A percentile compares a stretch with the other conserved stretches of the same genome.
phyloP scores from a whole-genome alignment of 2,113 vertebrate species.

The Bagarius yarrelli region DNA sequence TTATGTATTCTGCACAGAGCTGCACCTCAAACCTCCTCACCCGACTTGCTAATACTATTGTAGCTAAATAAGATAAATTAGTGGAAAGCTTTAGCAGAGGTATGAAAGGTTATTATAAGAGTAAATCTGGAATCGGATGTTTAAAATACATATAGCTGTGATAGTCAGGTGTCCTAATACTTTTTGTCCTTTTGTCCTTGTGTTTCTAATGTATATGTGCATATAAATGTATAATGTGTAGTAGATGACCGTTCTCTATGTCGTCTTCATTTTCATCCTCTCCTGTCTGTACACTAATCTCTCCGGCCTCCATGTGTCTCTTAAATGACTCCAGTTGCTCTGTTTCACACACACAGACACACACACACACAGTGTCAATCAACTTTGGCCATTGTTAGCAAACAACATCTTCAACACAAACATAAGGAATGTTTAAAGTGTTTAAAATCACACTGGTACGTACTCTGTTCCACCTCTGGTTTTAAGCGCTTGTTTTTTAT shows the following conservation, averaged over 20 bases:
- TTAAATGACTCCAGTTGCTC: conserved; percentile 95
- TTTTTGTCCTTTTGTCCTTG: too few relatives aligned
- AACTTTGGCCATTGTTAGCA: not conserved
- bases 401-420: not conserved
- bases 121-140: too few relatives aligned
- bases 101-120: too few relatives aligned
- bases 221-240: not conserved
- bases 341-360: conserved; percentile 61
- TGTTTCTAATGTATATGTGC: too few relatives aligned
- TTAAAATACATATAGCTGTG: too few relatives aligned
- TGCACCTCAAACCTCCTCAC: too few relatives aligned
- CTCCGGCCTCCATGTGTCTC: conserved; percentile 96
- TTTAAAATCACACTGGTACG: conserved; percentile 47
- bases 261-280: conserved; percentile 96
- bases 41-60: too few relatives aligned
- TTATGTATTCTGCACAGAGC: too few relatives aligned
- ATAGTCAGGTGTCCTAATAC: too few relatives aligned
- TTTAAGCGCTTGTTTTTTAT: conserved; percentile 99
- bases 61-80: too few relatives aligned
- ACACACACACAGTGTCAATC: conserved; percentile 20
- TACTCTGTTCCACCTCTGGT: conserved; percentile 97
- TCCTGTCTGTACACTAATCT: conserved; percentile 87
- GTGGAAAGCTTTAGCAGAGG: too few relatives aligned
- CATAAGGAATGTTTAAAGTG: conserved; percentile 3
- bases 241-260: conserved; percentile 80